Evolutionary conservation across 2,113 vertebrate species (phyloP), one percentile per base, ranked within the genome.

Genomic region (Istiophorus platypterus): DNA sequence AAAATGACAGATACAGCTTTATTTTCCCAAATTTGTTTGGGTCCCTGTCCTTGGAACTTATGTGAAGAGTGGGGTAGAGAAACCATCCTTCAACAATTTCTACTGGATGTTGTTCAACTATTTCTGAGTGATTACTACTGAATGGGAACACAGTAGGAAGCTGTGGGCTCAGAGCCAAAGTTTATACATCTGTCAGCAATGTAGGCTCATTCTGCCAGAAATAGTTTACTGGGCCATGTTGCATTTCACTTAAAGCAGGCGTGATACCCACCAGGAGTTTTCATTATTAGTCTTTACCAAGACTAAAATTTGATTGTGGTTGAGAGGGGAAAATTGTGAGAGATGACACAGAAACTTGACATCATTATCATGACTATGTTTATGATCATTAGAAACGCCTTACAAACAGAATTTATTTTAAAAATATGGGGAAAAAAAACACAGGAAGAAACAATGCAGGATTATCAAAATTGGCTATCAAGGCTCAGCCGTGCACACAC

Each of bases 71-170:
- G 49, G 72, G 27, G 65, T 45, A 22, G 51, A 11, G 54, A 69
- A 31, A 49, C 1, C 20, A 37, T 64, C 3, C 76, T 81, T 34
- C 39, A 61, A 41, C 58, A 79, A 72, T 81, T 79, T 80, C 76
- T 75, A 1, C 51, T 92, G 90, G 91, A 90, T 22, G 52, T 20
- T 22, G 10, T 82, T 82, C 88, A 91, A 86, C 65, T 87, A 80
- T 87, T 78, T 83, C 24, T 70, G 69, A 89, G 70, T 64, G 71
- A 88, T 91, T 85, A 34, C 85, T 72, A 80, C 80, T 80, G 69
- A 80, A 39, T 13, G 3, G 75, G 65, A 81, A 69, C 71, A 76
- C 59, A 26, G 76, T 76, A 82, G 78, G 86, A 85, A 90, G 85
- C 17, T 51, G 42, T 24, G 18, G 78, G 85, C 78, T 64, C 9